Evolutionary conservation across 2,113 vertebrate genomes (phyloP).

Genomic region (Oryctolagus cuniculus): mOryCun1.1 NC_091443.1:57630501-57631000

Average conservation of each 20-base stretch:
- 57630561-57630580: slow-evolving; percentile 44
- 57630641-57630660: slow-evolving; percentile 70
- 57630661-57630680: slow-evolving; percentile 70
- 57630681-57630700: slow-evolving; percentile 70
- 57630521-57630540: slow-evolving; percentile 54
- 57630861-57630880: background rate
- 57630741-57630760: slow-evolving; percentile 60
- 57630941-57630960: slow-evolving; percentile 10
- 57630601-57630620: slow-evolving; percentile 64
- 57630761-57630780: slow-evolving; percentile 79
- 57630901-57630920: background rate
- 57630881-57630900: slow-evolving; percentile 36
- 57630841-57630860: slow-evolving; percentile 57
- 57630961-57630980: slow-evolving; percentile 24
- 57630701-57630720: slow-evolving; percentile 65
- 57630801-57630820: slow-evolving; percentile 17
- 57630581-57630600: slow-evolving; percentile 71
- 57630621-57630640: slow-evolving; percentile 66
- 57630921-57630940: background rate
- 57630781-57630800: slow-evolving; percentile 65
- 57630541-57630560: slow-evolving; percentile 61
- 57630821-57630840: background rate
- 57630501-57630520: slow-evolving; percentile 40
- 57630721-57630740: slow-evolving; percentile 73
- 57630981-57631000: background rate